Percentiles rank a stretch among this genome's conserved stretches.
Evolutionary conservation across 92 coral and sea anemone species (phyloP).

Genomic region (Phenganax subtilis): DNA sequence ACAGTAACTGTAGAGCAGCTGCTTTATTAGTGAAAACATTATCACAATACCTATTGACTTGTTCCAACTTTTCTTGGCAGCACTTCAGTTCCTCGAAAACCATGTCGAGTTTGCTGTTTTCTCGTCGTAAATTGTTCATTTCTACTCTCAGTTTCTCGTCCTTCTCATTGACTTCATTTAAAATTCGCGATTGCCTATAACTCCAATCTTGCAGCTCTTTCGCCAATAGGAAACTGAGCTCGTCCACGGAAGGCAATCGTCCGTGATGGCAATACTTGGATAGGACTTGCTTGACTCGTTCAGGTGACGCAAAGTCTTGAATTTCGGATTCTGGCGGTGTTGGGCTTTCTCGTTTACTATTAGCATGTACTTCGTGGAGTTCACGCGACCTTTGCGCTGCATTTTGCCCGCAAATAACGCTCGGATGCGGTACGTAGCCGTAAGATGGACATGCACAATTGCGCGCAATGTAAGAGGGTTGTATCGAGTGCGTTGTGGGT

Average conservation of each 20-base stretch:
- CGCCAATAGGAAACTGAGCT: constrained; percentile 71
- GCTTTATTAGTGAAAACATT: neutral
- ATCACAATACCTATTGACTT: constrained; percentile 14
- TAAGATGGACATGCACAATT: constrained; percentile 45
- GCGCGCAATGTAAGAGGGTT: constrained; percentile 50
- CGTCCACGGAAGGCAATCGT: constrained; percentile 66
- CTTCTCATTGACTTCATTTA: constrained; percentile 53
- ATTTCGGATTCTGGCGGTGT: constrained; percentile 22
- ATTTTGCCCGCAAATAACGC: constrained; percentile 35
- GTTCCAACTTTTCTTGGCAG: constrained; percentile 69
- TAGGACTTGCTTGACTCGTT: constrained; percentile 62
- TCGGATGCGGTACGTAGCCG: constrained; percentile 22
- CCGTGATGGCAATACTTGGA: constrained; percentile 58
- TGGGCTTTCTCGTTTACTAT: constrained; percentile 9
- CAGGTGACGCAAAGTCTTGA: constrained; percentile 54
- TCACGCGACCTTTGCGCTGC: constrained; percentile 27
- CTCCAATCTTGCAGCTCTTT: constrained; percentile 68
- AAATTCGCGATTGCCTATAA: constrained; percentile 49
- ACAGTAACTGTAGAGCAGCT: neutral
- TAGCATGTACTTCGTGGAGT: neutral
- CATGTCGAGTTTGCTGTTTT: constrained; percentile 72
- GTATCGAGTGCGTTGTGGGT: constrained; percentile 41
- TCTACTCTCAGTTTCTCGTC: constrained; percentile 61
- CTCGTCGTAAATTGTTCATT: constrained; percentile 56
- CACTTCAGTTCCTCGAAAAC: constrained; percentile 68